Base-by-base conservation (phyloP, 2,113 vertebrate genomes). In the Nestor notabilis region DNA sequence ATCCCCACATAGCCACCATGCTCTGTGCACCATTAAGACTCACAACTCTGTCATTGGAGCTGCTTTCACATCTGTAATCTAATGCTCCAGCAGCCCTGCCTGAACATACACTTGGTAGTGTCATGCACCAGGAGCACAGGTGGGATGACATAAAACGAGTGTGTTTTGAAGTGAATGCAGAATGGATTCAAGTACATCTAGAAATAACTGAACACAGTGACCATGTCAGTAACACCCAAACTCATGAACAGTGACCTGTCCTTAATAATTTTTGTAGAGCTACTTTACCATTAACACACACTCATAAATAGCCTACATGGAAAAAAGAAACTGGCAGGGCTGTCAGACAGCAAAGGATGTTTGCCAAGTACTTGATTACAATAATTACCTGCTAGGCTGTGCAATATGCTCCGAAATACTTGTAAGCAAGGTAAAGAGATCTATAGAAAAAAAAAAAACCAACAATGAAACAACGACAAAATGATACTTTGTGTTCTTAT, bases 241-340 rank as follows among this genome's bases (percentile, higher is more conserved):
- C 49, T 82, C 66, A 27, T 4, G 66, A 96, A 90, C 85, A 95
- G 47, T 29, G 19, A 89, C 15, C 27, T 39, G 66, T 76, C 82
- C 72, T 64, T 64, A 83, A 90, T 90, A 92, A 92, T 43, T 95
- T 85, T 86, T 68, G 86, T 75, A 89, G 82, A 97, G 65, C 60
- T 94, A 94, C 92, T 89, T 95, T 44, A 75, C 61, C 41, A 88
- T 78, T 93, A 92, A 76, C 14, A 82, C 58, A 91, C 90, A 90
- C 83, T 80, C 85, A 70, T 83, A 90, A 94, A 83, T 6, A 92
- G 61, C n/a, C 50, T 17, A 44, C 6, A 31, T 10, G 1, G 6
- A 84, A 86, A 87, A 96, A 89, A 91, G 31, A 93, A 88, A 88
- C 60, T 96, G 75, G 94, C 46, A 84, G 64, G 37, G 83, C 35